Evolutionary conservation across 2,888 invertebrate genomes (phyloP), one percentile per base, ranked within the genome.

Genomic region (Cinara cedri): DNA sequence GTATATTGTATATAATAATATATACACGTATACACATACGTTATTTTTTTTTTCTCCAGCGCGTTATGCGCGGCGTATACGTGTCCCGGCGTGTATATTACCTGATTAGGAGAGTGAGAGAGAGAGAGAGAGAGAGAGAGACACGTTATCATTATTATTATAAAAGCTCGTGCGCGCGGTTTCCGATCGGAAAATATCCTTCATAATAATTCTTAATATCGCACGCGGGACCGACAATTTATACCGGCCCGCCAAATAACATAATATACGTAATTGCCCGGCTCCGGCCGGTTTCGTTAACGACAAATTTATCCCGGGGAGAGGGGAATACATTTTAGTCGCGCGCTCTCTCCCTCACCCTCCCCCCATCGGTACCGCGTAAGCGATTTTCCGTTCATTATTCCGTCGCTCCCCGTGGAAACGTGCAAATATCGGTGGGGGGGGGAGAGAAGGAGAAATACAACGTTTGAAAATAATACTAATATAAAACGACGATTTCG

Each of bases 41-140:
- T n/a, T n/a, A n/a, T n/a, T n/a, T n/a, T n/a, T 1, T 54, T n/a
- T 44, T 70, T 75, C 62, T 62, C 72, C 62, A 34, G 72, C 72
- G 62, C 72, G 62, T 74, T 51, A 62, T 21, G 34, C n/a, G 42
- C 46, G 24, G 55, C 62, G 3, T 13, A 70, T 60, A 78, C 78
- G 78, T 78, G 78, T 78, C 68, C 34, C 49, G 49, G 60, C 68
- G 78, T 62, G 68, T 78, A 76, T 76, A 76, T 76, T 49, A 76
- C 66, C 66, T 76, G 66, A 68, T 66, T 66, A 66, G 66, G 24
- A 76, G 24, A 44, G 68, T 24, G 1, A 11, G 65, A 42, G 65
- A 6, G n/a, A n/a, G 8, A 51, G 4, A n/a, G 51, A 4, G 51
- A 10, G 4, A 10, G 49, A 3, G 49, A 60, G 66, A 68, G 68